Evolutionary conservation across 2,113 vertebrate species (phyloP).

Genomic region (Sphyrna mokarran): DNA sequence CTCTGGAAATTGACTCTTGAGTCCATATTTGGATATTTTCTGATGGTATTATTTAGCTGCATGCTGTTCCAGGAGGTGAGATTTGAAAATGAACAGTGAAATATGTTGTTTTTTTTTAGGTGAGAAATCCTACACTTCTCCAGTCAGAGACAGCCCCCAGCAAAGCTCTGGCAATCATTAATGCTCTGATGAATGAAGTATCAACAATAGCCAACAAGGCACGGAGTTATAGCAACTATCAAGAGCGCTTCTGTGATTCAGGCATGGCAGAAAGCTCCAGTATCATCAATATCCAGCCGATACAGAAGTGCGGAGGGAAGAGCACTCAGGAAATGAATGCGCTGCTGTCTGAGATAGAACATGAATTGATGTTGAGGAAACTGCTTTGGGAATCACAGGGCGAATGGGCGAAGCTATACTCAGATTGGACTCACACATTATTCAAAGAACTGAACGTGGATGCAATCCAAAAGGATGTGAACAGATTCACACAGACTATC

Average conservation of each 20-base stretch:
- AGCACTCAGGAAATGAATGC: slow-evolving; percentile 41
- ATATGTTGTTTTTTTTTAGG: slow-evolving; percentile 42
- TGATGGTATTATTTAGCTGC: not conserved
- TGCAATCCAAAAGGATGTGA: slow-evolving; percentile 48
- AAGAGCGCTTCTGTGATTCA: slow-evolving; percentile 40
- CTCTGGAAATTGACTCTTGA: not conserved
- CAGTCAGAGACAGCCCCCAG: slow-evolving; percentile 40
- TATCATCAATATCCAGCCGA: not conserved
- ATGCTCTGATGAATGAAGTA: slow-evolving; percentile 46
- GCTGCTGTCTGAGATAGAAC: slow-evolving; percentile 51
- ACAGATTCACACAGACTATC: slow-evolving; percentile 50
- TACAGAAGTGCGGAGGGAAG: not conserved
- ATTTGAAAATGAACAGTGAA: not conserved
- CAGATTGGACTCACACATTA: slow-evolving; percentile 46
- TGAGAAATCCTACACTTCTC: slow-evolving; percentile 49
- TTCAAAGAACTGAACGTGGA: slow-evolving; percentile 51
- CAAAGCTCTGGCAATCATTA: slow-evolving; percentile 47
- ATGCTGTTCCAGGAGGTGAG: not conserved
- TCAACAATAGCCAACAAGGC: slow-evolving; percentile 44
- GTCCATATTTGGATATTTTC: not conserved
- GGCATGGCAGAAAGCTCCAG: slow-evolving; percentile 36
- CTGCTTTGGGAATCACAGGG: slow-evolving; percentile 52
- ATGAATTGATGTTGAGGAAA: slow-evolving; percentile 50
- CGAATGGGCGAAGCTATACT: slow-evolving; percentile 47
- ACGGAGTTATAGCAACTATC: slow-evolving; percentile 45